Percentiles rank a stretch among this genome's conserved stretches.
phyloP scores from a whole-genome alignment of 2,888 invertebrate species.

The Nephrotoma guestfalica region DNA sequence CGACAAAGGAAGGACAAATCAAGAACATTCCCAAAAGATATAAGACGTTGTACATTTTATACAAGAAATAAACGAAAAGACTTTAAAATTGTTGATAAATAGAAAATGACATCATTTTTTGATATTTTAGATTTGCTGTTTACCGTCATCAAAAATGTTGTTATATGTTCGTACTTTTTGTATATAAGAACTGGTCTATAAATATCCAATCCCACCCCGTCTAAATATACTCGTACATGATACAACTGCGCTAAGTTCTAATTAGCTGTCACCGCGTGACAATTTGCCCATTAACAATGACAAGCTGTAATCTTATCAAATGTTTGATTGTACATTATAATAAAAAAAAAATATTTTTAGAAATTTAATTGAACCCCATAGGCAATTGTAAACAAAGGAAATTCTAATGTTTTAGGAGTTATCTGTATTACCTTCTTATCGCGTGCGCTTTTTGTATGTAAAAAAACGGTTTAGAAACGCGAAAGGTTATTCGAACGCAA shows the following conservation, averaged over 20 bases:
- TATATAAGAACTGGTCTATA: neutral
- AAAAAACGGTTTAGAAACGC: neutral
- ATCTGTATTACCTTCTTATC: neutral
- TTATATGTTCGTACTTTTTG: neutral
- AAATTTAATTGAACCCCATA: neutral
- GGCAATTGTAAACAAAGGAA: neutral
- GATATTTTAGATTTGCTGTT: neutral
- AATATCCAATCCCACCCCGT: neutral
- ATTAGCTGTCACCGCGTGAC: neutral
- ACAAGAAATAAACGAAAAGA: neutral
- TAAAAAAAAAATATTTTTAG: neutral
- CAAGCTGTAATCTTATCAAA: neutral
- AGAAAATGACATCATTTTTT: neutral
- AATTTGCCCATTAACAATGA: neutral
- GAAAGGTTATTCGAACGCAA: neutral
- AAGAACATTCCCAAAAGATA: constrained; percentile 2
- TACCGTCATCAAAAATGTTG: neutral
- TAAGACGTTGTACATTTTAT: neutral
- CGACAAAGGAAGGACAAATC: constrained; percentile 4
- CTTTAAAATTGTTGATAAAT: neutral
- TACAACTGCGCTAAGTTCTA: neutral
- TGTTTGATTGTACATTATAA: neutral
- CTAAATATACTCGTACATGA: neutral
- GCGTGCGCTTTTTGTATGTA: neutral
- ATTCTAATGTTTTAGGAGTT: neutral